Evolutionary conservation across 2,888 invertebrate genomes (phyloP).

Genomic region (Ptilodon capucinus): DNA sequence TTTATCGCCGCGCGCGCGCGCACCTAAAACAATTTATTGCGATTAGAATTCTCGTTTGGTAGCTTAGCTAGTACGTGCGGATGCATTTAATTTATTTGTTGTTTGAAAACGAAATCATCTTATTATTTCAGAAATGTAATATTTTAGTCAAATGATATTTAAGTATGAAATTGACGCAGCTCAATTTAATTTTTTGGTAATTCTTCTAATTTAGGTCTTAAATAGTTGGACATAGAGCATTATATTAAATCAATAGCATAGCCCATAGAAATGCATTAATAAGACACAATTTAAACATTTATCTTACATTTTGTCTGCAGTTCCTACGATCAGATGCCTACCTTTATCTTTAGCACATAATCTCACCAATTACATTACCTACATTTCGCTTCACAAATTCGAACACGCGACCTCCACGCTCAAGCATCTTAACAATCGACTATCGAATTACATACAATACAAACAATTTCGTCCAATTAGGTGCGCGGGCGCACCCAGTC

Average conservation of each 20-base stretch:
- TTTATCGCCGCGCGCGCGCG: conserved; percentile 41
- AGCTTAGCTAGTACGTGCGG: conserved; percentile 14
- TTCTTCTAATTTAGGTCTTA: no score
- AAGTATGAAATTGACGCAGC: no score
- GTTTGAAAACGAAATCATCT: conserved; percentile 6
- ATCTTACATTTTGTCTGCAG: conserved; percentile 6
- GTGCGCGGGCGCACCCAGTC: conserved; percentile 39
- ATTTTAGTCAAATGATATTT: background rate
- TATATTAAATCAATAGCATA: no score
- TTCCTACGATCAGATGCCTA: conserved; percentile 12
- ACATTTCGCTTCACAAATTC: conserved; percentile 13
- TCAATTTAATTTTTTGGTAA: no score
- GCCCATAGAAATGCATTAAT: no score
- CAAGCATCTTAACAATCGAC: conserved; percentile 27
- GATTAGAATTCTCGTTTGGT: conserved; percentile 45
- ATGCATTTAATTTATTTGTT: conserved; percentile 7
- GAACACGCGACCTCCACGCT: conserved; percentile 17
- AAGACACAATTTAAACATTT: background rate
- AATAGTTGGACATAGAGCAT: no score
- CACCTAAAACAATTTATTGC: conserved; percentile 44
- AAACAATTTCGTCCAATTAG: conserved; percentile 34
- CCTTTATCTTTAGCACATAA: conserved; percentile 20
- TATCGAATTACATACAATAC: conserved; percentile 35
- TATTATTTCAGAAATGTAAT: background rate
- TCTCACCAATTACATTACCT: conserved; percentile 25